Conservation (phyloP, 2,797 vertebrate species). For the Philypnodon macrostomus region DNA sequence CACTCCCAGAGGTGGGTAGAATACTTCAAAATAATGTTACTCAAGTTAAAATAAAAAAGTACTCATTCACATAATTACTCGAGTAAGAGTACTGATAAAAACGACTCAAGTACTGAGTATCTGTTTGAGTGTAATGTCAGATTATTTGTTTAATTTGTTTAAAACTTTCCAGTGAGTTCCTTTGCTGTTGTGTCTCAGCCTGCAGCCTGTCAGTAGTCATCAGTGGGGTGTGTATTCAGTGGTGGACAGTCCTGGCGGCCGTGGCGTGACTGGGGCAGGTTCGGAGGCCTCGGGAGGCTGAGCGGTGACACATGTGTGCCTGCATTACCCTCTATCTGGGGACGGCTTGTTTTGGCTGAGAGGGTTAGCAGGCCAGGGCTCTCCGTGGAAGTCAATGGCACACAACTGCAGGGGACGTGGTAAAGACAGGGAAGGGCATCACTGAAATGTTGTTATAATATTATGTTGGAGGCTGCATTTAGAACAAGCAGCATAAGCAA, state of each 20-base stretch:
- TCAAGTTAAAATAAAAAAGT: too few species aligned
- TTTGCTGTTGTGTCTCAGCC: constrained; percentile 27
- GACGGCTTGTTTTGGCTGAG: constrained; percentile 49
- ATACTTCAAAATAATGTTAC: too few species aligned
- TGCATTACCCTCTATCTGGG: constrained; percentile 38
- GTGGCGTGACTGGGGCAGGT: constrained; percentile 57
- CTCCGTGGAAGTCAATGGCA: constrained; percentile 23
- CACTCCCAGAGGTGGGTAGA: too few species aligned
- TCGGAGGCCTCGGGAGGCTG: constrained; percentile 38
- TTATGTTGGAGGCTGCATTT: neutral
- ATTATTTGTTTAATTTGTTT: too few species aligned
- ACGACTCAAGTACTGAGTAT: too few species aligned
- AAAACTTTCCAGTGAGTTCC: constrained; percentile 1
- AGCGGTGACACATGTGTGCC: constrained; percentile 59
- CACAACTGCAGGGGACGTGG: constrained; percentile 40
- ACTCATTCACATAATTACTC: too few species aligned
- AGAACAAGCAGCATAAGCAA: neutral
- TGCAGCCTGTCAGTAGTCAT: constrained; percentile 56
- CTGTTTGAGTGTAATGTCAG: too few species aligned
- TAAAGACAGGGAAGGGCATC: constrained; percentile 30
- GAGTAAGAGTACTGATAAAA: too few species aligned
- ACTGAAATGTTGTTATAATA: neutral
- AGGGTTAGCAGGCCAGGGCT: constrained; percentile 44
- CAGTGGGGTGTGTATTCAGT: constrained; percentile 23
- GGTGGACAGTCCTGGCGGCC: constrained; percentile 32